phyloP scores from a whole-genome alignment of 1,140 invertebrate species.

The Lysiphlebus fabarum region DNA sequence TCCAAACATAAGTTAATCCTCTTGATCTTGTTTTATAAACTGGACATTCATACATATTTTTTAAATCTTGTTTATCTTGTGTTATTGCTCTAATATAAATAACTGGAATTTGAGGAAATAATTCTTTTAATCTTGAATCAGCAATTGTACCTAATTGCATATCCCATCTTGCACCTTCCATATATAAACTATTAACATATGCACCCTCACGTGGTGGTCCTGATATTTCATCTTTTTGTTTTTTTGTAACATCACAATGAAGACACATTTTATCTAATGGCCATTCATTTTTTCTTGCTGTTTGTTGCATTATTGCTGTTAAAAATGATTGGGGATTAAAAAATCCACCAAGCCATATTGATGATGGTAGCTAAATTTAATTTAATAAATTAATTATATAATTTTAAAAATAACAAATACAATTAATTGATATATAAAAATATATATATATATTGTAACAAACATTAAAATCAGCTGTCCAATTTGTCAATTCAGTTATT shows the following conservation, averaged over 20 bases:
- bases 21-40: constrained; percentile 86
- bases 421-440: not conserved
- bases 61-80: constrained; percentile 83
- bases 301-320: constrained; percentile 96
- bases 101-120: constrained; percentile 89
- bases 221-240: constrained; percentile 80
- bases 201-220: constrained; percentile 85
- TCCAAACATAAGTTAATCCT: constrained; percentile 93
- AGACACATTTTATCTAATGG: constrained; percentile 94
- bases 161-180: constrained; percentile 95
- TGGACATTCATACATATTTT: constrained; percentile 89
- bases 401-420: constrained; percentile 4
- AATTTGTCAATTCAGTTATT: constrained; percentile 73
- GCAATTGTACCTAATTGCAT: constrained; percentile 69
- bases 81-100: constrained; percentile 83
- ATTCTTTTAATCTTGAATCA: constrained; percentile 84
- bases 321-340: constrained; percentile 97
- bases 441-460: constrained; percentile 12
- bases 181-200: constrained; percentile 83
- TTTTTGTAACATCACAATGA: constrained; percentile 92
- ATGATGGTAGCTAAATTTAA: constrained; percentile 65
- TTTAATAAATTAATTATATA: not conserved
- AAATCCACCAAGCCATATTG: constrained; percentile 90
- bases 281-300: constrained; percentile 92
- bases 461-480: constrained; percentile 75